These are phyloP conservation scores for Hepsetus odoe DNA, from an alignment of 2,113 vertebrate genomes.

Conservation along the genomic window DNA sequence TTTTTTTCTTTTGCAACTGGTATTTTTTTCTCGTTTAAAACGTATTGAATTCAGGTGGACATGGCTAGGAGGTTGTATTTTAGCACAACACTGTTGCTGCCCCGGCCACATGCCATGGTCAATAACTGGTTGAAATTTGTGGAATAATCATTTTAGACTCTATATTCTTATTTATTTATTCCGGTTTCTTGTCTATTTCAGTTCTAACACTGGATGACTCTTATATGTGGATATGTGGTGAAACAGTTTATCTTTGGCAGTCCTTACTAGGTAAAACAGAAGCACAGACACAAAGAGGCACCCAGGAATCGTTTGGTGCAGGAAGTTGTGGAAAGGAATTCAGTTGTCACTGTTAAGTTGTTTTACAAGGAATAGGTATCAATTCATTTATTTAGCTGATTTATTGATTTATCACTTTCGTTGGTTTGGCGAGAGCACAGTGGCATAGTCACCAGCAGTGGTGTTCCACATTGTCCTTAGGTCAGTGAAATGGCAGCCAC, in stretches of 20 bases:
- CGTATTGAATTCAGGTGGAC: conserved; percentile 7
- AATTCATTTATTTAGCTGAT: conserved; percentile 27
- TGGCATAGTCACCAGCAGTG: conserved; percentile 65
- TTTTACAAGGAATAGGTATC: conserved; percentile 34
- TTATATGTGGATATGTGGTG: conserved; percentile 38
- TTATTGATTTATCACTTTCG: conserved; percentile 38
- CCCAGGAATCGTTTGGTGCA: neutral
- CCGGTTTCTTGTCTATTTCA: too few species aligned
- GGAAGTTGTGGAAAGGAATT: conserved; percentile 38
- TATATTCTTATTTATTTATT: neutral
- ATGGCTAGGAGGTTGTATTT: neutral
- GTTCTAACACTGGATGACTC: neutral
- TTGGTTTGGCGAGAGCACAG: conserved; percentile 48
- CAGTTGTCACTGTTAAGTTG: conserved; percentile 8
- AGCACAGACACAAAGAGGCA: conserved; percentile 67
- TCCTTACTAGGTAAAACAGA: conserved; percentile 53
- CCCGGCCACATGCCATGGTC: conserved; percentile 22
- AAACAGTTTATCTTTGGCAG: conserved; percentile 40
- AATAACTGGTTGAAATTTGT: conserved; percentile 38
- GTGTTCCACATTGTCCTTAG: conserved; percentile 48
- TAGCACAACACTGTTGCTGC: conserved; percentile 44
- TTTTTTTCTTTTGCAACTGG: conserved; percentile 2
- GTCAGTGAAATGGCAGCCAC: conserved; percentile 49
- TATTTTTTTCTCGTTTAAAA: conserved; percentile 10
- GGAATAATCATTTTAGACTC: conserved; percentile 23